Evolutionary conservation across 2,888 invertebrate species (phyloP), one percentile per base, ranked within the genome.

Genomic region (Cheilosia grossa): DNA sequence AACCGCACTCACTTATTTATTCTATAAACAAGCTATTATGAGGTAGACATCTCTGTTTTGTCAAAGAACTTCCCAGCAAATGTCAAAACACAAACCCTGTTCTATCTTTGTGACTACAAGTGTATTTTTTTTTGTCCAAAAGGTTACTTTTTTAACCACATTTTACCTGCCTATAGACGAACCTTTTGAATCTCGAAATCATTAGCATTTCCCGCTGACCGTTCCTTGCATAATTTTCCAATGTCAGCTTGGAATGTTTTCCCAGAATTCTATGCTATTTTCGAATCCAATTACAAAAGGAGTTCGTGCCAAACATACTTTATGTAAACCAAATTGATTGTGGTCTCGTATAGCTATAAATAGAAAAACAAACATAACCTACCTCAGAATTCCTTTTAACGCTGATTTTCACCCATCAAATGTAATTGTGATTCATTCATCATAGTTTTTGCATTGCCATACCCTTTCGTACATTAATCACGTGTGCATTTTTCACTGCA

Each of bases 401-500:
- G 10, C n/a, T 44, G n/a, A 4, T 44, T 47, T 47, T 47, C 19
- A 9, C 47, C 15, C 13, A 6, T 24, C 24, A 51, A 27, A 13
- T 24, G 6, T 51, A 15, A 51, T 66, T 51, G 24, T 21, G 33
- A 58, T 78, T 82, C 73, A 78, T 82, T 73, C 44, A 58, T 73
- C 44, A 67, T 77, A 56, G 33, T 47, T 30, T 49, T 47, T 19
- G 59, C 59, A 21, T 61, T 49, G 19, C 37, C 40, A 17, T 15
- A 37, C 40, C 19, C 24, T 49, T 75, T 56, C 30, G 13, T 27
- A 19, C 27, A 17, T 44, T 24, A 58, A 53, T 64, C 53, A 56
- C 40, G 27, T 40, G 64, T 56, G 64, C 37, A 66, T 56, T 47
- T 54, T 64, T n/a, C 56, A 49, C 37, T 66, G 53, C 58, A 44